A percentile compares a stretch with the other conserved stretches of the same genome.
These are phyloP conservation scores for Celastrina argiolus DNA, from an alignment of 2,888 invertebrate species.

Conservation along the genomic window DNA sequence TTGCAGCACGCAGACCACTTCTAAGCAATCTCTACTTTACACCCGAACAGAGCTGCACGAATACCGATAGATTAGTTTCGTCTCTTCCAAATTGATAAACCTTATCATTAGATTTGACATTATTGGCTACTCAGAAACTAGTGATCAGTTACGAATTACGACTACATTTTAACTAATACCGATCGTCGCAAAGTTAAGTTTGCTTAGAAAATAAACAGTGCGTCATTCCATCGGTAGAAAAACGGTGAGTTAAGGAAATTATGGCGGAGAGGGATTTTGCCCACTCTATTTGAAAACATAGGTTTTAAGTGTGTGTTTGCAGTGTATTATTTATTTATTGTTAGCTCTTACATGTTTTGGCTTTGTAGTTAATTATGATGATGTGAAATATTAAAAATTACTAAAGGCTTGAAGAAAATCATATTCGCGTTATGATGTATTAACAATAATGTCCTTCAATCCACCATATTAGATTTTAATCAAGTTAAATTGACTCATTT, in stretches of 20 bases:
- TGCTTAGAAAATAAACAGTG: slow-evolving; percentile 62
- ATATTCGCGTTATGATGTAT: slow-evolving; percentile 17
- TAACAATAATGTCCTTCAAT: slow-evolving; percentile 19
- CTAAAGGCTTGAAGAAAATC: slow-evolving; percentile 14
- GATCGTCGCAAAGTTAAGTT: slow-evolving; percentile 42
- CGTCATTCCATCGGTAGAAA: slow-evolving; percentile 74
- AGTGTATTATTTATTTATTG: slow-evolving; percentile 66
- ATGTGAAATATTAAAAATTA: slow-evolving; percentile 19
- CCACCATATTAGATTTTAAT: slow-evolving; percentile 3
- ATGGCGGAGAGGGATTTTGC: slow-evolving; percentile 78
- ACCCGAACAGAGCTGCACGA: slow-evolving; percentile 30
- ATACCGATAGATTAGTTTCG: slow-evolving; percentile 19
- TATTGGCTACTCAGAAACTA: neutral
- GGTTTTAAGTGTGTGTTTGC: slow-evolving; percentile 68
- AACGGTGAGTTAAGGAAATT: slow-evolving; percentile 76
- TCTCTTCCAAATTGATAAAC: neutral
- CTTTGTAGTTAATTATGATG: slow-evolving; percentile 30
- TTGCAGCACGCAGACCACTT: slow-evolving; percentile 61
- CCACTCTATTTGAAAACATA: slow-evolving; percentile 62
- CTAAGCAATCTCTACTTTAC: slow-evolving; percentile 57
- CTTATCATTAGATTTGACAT: neutral
- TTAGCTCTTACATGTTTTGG: slow-evolving; percentile 43
- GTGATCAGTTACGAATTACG: neutral
- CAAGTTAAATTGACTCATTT: neutral
- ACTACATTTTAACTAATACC: neutral